A percentile compares a stretch with the other conserved stretches of the same genome.
Evolutionary conservation across 2,797 vertebrate species (phyloP).

Genomic region (Sebastes paucispinis): DNA sequence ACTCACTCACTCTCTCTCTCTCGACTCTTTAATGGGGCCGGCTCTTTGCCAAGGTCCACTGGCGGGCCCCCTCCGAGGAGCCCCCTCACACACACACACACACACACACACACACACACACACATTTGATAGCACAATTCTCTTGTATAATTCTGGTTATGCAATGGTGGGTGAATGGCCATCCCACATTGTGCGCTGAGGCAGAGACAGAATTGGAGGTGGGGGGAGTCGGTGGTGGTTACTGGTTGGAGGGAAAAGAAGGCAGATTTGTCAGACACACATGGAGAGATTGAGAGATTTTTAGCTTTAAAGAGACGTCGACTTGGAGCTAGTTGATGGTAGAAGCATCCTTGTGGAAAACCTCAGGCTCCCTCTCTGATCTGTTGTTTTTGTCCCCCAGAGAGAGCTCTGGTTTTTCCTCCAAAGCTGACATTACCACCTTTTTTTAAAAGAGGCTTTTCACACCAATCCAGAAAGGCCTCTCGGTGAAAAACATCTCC

Average conservation of each 20-base stretch:
- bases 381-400: background rate
- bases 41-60: slow-evolving; percentile 65
- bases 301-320: background rate
- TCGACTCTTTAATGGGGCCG: slow-evolving; percentile 54
- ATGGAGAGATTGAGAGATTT: background rate
- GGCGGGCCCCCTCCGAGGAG: slow-evolving; percentile 58
- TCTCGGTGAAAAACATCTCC: background rate
- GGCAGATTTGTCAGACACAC: background rate
- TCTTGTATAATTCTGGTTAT: slow-evolving; percentile 78
- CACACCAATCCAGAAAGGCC: background rate
- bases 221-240: background rate
- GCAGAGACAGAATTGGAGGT: slow-evolving; percentile 41
- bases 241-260: slow-evolving; percentile 16
- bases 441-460: slow-evolving; percentile 9
- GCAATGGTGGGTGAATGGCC: slow-evolving; percentile 74
- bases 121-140: slow-evolving; percentile 62
- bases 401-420: background rate
- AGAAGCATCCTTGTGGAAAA: background rate
- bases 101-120: slow-evolving; percentile 23
- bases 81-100: slow-evolving; percentile 36
- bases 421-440: background rate
- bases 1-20: slow-evolving; percentile 16
- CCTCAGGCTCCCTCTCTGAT: background rate
- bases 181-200: slow-evolving; percentile 67
- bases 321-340: background rate